Conservation (phyloP, 2,113 vertebrate species). For the Rhipidura dahli region DNA sequence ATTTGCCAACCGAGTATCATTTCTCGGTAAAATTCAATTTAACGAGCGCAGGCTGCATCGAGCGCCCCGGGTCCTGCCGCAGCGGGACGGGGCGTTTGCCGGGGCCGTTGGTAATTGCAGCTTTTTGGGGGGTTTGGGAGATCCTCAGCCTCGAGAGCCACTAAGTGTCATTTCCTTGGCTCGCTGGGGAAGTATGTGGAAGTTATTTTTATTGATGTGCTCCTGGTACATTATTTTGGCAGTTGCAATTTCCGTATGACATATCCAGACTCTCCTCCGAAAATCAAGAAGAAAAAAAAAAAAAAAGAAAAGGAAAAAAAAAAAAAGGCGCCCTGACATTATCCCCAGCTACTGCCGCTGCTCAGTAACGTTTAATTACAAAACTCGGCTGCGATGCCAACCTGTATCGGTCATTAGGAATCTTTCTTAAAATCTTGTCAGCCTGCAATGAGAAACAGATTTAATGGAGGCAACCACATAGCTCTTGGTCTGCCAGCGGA, state of each 20-base stretch:
- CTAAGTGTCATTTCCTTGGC: not conserved
- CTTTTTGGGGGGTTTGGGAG: not conserved
- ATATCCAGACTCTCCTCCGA: not conserved
- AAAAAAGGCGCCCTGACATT: not conserved
- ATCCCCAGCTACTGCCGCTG: not conserved
- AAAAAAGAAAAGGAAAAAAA: no score
- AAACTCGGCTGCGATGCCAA: slow-evolving; percentile 14
- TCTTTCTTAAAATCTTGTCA: slow-evolving; percentile 16
- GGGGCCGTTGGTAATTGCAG: not conserved
- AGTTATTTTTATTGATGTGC: slow-evolving; percentile 15
- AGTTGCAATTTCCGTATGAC: slow-evolving; percentile 13
- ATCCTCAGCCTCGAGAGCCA: not conserved
- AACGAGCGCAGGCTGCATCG: not conserved
- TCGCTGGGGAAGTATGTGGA: not conserved
- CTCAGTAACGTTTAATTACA: slow-evolving; percentile 35
- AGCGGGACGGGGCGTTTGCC: not conserved
- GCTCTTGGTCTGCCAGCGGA: slow-evolving; percentile 40
- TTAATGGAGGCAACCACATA: not conserved
- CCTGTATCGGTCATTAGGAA: not conserved
- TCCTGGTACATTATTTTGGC: slow-evolving; percentile 27
- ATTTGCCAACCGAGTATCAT: not conserved
- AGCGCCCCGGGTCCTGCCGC: not conserved
- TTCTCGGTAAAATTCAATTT: not conserved
- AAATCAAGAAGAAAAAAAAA: not conserved
- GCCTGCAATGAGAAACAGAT: slow-evolving; percentile 8